A percentile compares a stretch with the other conserved stretches of the same genome.
Evolutionary conservation across 2,888 invertebrate species (phyloP).

Genomic region (Patella caerulea): DNA sequence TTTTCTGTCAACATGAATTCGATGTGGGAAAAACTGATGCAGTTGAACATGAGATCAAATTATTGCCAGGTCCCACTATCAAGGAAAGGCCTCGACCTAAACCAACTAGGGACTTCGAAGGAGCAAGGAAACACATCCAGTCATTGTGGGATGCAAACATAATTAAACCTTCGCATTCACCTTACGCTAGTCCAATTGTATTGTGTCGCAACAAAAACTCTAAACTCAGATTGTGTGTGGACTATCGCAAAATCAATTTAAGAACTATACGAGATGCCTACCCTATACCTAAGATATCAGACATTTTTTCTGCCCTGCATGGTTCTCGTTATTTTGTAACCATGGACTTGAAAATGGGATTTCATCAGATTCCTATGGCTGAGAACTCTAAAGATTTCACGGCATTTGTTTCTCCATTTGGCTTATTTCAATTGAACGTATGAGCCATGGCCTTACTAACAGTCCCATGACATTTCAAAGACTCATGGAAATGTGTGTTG

Average conservation of each 20-base stretch:
- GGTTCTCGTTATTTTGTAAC: slow-evolving; percentile 4
- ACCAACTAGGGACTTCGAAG: slow-evolving; percentile 8
- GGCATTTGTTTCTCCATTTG: slow-evolving; percentile 14
- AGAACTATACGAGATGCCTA: too few relatives aligned
- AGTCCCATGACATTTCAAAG: slow-evolving; percentile 12
- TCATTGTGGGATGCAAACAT: slow-evolving; percentile 2
- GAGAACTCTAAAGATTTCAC: slow-evolving; percentile 3
- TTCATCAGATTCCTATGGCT: slow-evolving; percentile 14
- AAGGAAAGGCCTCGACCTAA: slow-evolving; percentile 8
- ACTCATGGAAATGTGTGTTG: slow-evolving; percentile 20
- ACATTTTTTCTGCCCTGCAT: too few relatives aligned
- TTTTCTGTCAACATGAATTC: slow-evolving; percentile 13
- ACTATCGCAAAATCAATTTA: too few relatives aligned
- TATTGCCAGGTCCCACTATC: background rate
- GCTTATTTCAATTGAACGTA: slow-evolving; percentile 3
- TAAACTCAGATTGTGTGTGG: too few relatives aligned
- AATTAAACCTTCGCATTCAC: slow-evolving; percentile 4
- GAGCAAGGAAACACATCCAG: slow-evolving; percentile 13
- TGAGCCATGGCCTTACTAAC: slow-evolving; percentile 4
- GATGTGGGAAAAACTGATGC: slow-evolving; percentile 5
- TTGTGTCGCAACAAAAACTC: too few relatives aligned
- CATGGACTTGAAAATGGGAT: slow-evolving; percentile 13
- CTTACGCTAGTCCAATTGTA: too few relatives aligned
- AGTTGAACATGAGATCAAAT: background rate
- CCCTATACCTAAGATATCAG: too few relatives aligned